Evolutionary conservation across 2,888 invertebrate genomes (phyloP), one percentile per base, ranked within the genome.

Genomic region (Lordiphosa andalusiaca): DNA sequence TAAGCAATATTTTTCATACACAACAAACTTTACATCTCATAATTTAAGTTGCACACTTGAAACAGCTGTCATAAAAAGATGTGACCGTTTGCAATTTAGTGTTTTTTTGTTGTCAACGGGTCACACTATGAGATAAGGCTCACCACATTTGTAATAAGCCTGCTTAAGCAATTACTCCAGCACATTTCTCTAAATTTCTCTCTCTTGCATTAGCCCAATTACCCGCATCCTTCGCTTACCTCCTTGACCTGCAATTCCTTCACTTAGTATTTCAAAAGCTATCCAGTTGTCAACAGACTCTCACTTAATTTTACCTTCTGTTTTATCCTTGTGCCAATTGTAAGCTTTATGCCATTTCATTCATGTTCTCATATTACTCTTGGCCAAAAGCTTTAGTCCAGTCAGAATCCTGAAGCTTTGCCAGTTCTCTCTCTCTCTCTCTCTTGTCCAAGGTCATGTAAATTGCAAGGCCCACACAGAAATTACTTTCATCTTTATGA

Each of bases 311-410:
- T 52, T 56, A 35, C 66, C 66, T 56, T 59, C 48, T 23, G 39
- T 25, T 53, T 37, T 52, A 63, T 67, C 63, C 71, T 71, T 71
- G 67, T 46, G 51, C 63, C 46, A 55, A 36, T 62, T 57, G 48
- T 30, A 33, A 81, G 78, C 75, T 77, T 77, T 80, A 36, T 12
- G 51, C 16, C 6, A 25, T 4, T 60, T 69, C 73, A 81, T 77
- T 77, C 73, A 81, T 67, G 9, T 30, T 30, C 9, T 10, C 30
- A 16, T 16, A 16, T 16, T 16, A 16, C 16, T 44, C 33, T 13
- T 10, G 9, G 13, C 42, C 16, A 10, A 16, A 30, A 25, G 39
- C 40, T 23, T 12, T 36, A 21, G 2, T 33, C 33, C 41, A 13
- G n/a, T 16, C 25, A 19, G 19, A 40, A 56, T 57, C 57, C 64